Percentiles rank a stretch among this genome's conserved stretches.
Evolutionary conservation across 2,888 invertebrate genomes (phyloP).

Genomic region (Nephrocerus scutellatus): DNA sequence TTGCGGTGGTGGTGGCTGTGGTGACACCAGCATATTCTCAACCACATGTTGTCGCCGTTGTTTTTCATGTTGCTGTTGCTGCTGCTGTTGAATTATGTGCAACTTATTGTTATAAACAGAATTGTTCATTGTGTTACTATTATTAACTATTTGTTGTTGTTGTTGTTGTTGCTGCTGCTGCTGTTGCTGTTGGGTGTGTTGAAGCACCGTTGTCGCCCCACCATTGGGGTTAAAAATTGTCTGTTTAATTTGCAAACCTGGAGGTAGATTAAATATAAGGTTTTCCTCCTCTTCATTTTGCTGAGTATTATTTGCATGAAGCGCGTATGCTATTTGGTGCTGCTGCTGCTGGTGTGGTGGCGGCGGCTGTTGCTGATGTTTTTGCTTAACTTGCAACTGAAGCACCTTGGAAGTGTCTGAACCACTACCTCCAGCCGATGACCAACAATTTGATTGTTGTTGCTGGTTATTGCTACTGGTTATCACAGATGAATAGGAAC

Average conservation of each 20-base stretch:
- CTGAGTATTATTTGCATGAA: too few species aligned
- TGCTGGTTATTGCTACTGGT: constrained; percentile 52
- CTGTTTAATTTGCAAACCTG: constrained; percentile 40
- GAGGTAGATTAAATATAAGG: constrained; percentile 40
- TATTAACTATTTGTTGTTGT: constrained; percentile 15
- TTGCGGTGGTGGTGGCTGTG: constrained; percentile 30
- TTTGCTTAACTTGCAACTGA: constrained; percentile 41
- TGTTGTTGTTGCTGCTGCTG: constrained; percentile 32
- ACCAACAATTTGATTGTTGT: constrained; percentile 33
- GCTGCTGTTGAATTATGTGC: constrained; percentile 7
- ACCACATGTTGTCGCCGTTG: constrained; percentile 39
- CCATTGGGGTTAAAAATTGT: constrained; percentile 32
- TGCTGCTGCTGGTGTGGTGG: too few species aligned
- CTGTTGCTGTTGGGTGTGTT: constrained; percentile 30
- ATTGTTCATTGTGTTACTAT: constrained; percentile 11
- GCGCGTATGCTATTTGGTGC: too few species aligned
- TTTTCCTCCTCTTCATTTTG: constrained; percentile 35
- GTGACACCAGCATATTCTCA: constrained; percentile 43
- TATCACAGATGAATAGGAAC: constrained; percentile 78
- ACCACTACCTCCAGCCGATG: constrained; percentile 22
- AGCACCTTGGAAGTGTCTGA: constrained; percentile 41
- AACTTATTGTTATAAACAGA: constrained; percentile 2
- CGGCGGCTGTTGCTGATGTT: constrained; percentile 33
- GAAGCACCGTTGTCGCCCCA: constrained; percentile 12
- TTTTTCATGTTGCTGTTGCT: constrained; percentile 25